Base-by-base conservation (phyloP, 2,113 vertebrate genomes). In the Tursiops truncatus region DNA sequence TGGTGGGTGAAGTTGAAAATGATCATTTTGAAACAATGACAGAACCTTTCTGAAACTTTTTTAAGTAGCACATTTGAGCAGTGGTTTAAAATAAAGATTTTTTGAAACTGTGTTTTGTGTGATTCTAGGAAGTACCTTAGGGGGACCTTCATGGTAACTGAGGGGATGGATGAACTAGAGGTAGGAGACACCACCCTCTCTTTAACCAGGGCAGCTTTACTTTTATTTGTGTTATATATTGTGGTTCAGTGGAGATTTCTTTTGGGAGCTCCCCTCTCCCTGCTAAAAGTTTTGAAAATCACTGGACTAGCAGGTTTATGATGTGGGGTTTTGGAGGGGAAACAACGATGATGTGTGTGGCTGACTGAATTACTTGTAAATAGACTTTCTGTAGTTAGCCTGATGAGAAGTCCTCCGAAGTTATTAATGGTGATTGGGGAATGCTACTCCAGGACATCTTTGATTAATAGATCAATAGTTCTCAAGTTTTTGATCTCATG, bases 1-100 rank as follows among this genome's bases (percentile, higher is more conserved):
- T 89, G 25, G 28, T 73, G 36, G 33, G 38, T 93, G 50, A 74
- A 92, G 68, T 93, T 83, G 84, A 80, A 95, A 79, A 80, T 56
- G 21, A 65, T 71, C 44, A 73, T 63, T 91, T 89, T 86, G 65
- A 74, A 88, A 82, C 47, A 38, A 63, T 63, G 23, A 53, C 90
- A 89, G 31, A 93, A 89, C 25, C 56, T 96, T 94, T 79, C 80
- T 85, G 86, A 96, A 89, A 89, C 33, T 90, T 70, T 63, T 77
- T 82, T 12, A 53, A 70, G 17, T 21, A 68, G 67, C 58, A 88
- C 25, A 68, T 82, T 92, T 88, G 91, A 88, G 67, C 70, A 84
- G 62, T 6, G 5, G 28, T 85, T 71, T 85, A 65, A 68, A 86
- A 41, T n/a, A 44, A 36, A 62, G 47, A 17, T 70, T 96, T 93